Evolutionary conservation across 2,888 invertebrate species (phyloP).

Genomic region (Ptychoptera contaminata): DNA sequence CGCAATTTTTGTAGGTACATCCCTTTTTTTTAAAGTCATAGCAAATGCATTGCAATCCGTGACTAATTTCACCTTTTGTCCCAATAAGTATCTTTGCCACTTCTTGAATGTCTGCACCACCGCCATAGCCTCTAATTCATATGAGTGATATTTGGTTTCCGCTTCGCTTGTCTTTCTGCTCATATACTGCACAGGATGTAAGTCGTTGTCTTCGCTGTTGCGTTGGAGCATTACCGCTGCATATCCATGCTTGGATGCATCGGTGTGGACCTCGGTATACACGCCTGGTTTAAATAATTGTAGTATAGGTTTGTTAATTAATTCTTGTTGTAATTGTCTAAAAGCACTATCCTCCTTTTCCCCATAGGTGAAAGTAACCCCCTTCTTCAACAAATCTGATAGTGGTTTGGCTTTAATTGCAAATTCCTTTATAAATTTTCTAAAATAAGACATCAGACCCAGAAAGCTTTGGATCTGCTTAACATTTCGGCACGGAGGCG

Average conservation of each 20-base stretch:
- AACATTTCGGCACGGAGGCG: neutral
- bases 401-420: no score
- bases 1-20: conserved; percentile 16
- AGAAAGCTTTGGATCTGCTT: neutral
- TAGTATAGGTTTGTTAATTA: no score
- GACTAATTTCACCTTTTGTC: conserved; percentile 17
- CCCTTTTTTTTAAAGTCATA: conserved; percentile 18
- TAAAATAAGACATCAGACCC: neutral
- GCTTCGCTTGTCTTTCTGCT: conserved; percentile 18
- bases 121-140: conserved; percentile 22
- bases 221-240: conserved; percentile 18
- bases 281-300: no score
- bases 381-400: no score
- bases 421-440: no score
- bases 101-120: conserved; percentile 20
- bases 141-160: conserved; percentile 18
- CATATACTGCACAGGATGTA: conserved; percentile 11
- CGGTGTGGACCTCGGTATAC: no score
- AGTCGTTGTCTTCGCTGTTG: conserved; percentile 8
- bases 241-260: no score
- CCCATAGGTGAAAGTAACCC: no score
- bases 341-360: no score
- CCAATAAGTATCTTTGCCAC: conserved; percentile 19
- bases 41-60: conserved; percentile 20
- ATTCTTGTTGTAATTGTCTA: no score